Evolutionary conservation across 2,113 vertebrate genomes (phyloP).

Genomic region (Gnathochromis pfefferi): DNA sequence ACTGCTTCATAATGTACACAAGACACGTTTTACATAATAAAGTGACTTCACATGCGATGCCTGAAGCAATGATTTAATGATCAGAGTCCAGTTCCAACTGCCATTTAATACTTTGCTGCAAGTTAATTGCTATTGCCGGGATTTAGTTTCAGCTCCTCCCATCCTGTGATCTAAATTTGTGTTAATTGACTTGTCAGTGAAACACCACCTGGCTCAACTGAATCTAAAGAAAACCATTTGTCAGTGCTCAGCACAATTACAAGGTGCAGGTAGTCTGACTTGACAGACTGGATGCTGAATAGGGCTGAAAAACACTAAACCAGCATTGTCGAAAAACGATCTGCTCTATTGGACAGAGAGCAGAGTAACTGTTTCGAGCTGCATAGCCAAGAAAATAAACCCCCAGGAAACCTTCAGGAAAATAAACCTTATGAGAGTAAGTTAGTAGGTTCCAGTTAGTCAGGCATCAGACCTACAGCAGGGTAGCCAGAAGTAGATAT

Average conservation of each 20-base stretch:
- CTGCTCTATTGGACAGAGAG: not conserved
- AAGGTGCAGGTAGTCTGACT: constrained; percentile 8
- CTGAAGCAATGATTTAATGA: not conserved
- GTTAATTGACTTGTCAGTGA: not conserved
- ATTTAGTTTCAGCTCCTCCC: not conserved
- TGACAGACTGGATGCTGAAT: constrained; percentile 29
- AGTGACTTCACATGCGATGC: not conserved
- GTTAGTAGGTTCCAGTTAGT: not conserved
- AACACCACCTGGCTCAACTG: not conserved
- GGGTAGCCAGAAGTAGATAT: not conserved
- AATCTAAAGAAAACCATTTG: not conserved
- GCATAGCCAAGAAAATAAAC: not conserved
- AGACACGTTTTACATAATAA: not conserved
- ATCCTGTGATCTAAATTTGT: not conserved
- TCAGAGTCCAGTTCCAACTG: not conserved
- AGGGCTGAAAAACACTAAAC: not conserved
- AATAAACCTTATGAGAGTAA: not conserved
- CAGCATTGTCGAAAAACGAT: not conserved
- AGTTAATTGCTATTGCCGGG: not conserved
- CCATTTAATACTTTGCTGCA: not conserved
- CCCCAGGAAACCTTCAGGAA: not conserved
- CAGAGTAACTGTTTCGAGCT: not conserved
- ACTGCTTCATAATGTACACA: not conserved
- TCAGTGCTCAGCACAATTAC: not conserved
- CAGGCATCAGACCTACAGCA: not conserved